A percentile compares a stretch with the other conserved stretches of the same genome.
phyloP scores from a whole-genome alignment of 1,140 invertebrate species.

The Drosophila triauraria region DNA sequence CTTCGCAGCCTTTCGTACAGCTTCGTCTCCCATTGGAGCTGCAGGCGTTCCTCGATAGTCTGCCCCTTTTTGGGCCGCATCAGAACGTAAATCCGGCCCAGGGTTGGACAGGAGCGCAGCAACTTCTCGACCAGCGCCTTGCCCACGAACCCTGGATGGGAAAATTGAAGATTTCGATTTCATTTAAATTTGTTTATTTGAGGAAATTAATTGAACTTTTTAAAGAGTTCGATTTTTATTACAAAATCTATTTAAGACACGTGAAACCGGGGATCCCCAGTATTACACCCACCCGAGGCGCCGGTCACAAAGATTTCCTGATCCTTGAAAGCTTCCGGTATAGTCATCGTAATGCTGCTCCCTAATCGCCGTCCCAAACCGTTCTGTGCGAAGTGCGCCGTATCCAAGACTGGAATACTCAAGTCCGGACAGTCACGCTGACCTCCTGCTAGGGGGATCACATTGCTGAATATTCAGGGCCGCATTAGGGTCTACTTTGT shows the following conservation, averaged over 20 bases:
- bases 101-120: slow-evolving; percentile 89
- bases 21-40: slow-evolving; percentile 87
- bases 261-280: neutral
- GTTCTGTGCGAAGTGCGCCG: slow-evolving; percentile 36
- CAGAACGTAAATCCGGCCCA: slow-evolving; percentile 91
- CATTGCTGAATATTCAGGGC: slow-evolving; percentile 56
- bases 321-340: slow-evolving; percentile 87
- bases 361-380: slow-evolving; percentile 38
- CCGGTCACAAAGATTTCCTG: slow-evolving; percentile 90
- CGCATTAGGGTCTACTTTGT: slow-evolving; percentile 1
- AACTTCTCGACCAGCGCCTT: slow-evolving; percentile 95
- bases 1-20: slow-evolving; percentile 85
- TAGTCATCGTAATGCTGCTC: slow-evolving; percentile 53
- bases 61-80: slow-evolving; percentile 92
- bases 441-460: slow-evolving; percentile 27
- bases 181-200: neutral
- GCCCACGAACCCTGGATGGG: slow-evolving; percentile 90
- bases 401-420: slow-evolving; percentile 18
- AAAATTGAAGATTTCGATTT: slow-evolving; percentile 1
- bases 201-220: too few relatives aligned
- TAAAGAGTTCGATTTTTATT: too few relatives aligned
- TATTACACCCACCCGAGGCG: slow-evolving; percentile 86
- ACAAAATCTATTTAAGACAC: too few relatives aligned
- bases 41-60: slow-evolving; percentile 87
- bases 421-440: slow-evolving; percentile 17